Base-by-base conservation (phyloP, 2,888 invertebrate species). In the Aphrophora alni region DNA sequence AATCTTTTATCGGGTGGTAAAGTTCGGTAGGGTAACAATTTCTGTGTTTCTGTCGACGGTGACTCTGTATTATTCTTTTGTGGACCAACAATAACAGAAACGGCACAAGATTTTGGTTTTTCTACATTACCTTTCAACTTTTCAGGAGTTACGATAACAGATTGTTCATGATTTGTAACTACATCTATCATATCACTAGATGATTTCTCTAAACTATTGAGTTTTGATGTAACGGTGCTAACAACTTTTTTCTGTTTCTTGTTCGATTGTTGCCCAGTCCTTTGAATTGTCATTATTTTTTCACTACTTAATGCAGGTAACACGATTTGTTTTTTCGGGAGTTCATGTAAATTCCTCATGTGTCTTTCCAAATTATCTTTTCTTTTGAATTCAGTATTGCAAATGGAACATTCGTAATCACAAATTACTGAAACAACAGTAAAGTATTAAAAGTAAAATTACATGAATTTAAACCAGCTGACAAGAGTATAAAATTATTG, bases 311-410 rank as follows among this genome's bases (percentile, higher is more conserved):
- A 68, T n/a, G 3, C 10, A 4, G 24, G 3, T 68, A 7, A 7
- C 24, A 21, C n/a, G 14, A 68, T 68, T 12, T 68, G 4, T 71
- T 71, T 71, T 1, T 8, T 44, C 44, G 59, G 59, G 1, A 59
- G 12, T 0, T 92, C 92, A 87, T 96, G 95, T 78, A 94, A 93
- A 87, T 95, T 94, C 78, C 93, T 91, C 80, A 95, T 90, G 87
- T 95, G 95, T 0, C 95, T 90, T 82, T 92, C 91, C 82, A 95
- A 89, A 87, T 95, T 96, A 87, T 96, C 96, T 87, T 93, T 94
- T 81, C 96, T 90, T 71, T 93, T 89, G 86, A 95, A 95, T 68
- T 91, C 91, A 10, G 93, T 92, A 51, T 91, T 90, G 87, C 96
- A 96, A 28, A 93, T 90, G 82, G 90, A 90, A 87, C 96, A 96